Percentiles rank a stretch among this genome's conserved stretches.
Conservation (phyloP, 2,113 vertebrate species). For the Amphiprion percula region DNA sequence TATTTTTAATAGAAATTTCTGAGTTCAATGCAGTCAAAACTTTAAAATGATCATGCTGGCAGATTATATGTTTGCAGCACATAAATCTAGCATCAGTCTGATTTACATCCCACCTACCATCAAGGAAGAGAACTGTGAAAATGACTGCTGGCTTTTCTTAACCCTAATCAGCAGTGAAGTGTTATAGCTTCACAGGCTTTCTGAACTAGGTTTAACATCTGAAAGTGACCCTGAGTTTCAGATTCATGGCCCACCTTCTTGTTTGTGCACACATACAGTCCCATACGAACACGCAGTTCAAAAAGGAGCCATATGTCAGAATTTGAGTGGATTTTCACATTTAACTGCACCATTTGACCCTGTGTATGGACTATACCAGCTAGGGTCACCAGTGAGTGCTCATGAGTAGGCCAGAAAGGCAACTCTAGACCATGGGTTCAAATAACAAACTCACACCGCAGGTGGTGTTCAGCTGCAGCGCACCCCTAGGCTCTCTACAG, state of each 20-base stretch:
- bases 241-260: conserved; percentile 9
- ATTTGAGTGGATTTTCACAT: conserved; percentile 24
- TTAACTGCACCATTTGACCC: conserved; percentile 7
- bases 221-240: conserved; percentile 52
- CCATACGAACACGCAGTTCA: background rate
- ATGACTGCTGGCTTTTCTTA: conserved; percentile 60
- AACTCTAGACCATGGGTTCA: conserved; percentile 77
- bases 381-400: conserved; percentile 62
- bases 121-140: conserved; percentile 50
- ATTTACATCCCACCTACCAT: conserved; percentile 59
- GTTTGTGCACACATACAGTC: conserved; percentile 6
- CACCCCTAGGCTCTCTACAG: conserved; percentile 61
- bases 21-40: conserved; percentile 37
- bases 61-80: conserved; percentile 64
- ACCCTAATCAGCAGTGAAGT: conserved; percentile 66
- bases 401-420: conserved; percentile 69
- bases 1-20: conserved; percentile 6
- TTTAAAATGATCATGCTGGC: conserved; percentile 50
- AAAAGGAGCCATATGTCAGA: conserved; percentile 6
- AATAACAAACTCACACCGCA: conserved; percentile 79
- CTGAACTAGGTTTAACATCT: conserved; percentile 58
- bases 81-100: conserved; percentile 45
- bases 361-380: conserved; percentile 22
- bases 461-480: conserved; percentile 73
- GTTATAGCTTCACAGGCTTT: conserved; percentile 49